Evolutionary conservation across 1,140 invertebrate species (phyloP), one percentile per base, ranked within the genome.

Genomic region (Sarcophaga peregrina): DNA sequence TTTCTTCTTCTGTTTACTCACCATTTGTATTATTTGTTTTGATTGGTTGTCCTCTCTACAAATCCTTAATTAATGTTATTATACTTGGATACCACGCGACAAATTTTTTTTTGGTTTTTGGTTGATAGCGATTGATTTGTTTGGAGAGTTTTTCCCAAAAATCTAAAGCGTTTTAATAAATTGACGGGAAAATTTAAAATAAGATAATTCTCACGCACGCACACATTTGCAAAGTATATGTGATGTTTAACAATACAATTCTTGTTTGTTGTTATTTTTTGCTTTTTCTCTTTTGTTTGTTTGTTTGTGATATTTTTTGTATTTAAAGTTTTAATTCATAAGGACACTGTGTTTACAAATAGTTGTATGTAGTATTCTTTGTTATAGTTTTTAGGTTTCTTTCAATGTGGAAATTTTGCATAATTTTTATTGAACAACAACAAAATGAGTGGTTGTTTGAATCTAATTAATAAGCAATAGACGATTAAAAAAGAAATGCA

Each of bases 201-300:
- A 78, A 20, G 62, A 72, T 25, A 72, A 78, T 68, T 78, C 75
- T 20, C 75, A 50, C 75, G 20, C 74, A n/a, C 54, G 13, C 13
- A 58, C 54, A 58, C 25, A 37, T 37, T 37, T 37, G 4, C 25
- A 37, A 37, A 37, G 25, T 37, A 37, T 37, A 37, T 37, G 25
- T 37, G 25, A 37, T 37, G 25, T 37, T 37, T 2, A 37, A 37
- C 25, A 37, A 1, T 2, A 37, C 25, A 54, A 11, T 3, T 54
- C 15, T 72, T 72, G 8, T 72, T 72, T 25, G n/a, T 6, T 25
- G 62, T 25, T 72, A 20, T 25, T 72, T 72, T 25, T 72, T 72
- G 62, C 62, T 25, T 68, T 4, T 62, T 62, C 48, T 50, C 13
- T 52, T 5, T 52, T 52, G 8, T 52, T 52, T 52, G 6, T 8